Evolutionary conservation across 2,797 vertebrate species (phyloP), one percentile per base, ranked within the genome.

Genomic region (Lepilemur ruficaudatus): DNA sequence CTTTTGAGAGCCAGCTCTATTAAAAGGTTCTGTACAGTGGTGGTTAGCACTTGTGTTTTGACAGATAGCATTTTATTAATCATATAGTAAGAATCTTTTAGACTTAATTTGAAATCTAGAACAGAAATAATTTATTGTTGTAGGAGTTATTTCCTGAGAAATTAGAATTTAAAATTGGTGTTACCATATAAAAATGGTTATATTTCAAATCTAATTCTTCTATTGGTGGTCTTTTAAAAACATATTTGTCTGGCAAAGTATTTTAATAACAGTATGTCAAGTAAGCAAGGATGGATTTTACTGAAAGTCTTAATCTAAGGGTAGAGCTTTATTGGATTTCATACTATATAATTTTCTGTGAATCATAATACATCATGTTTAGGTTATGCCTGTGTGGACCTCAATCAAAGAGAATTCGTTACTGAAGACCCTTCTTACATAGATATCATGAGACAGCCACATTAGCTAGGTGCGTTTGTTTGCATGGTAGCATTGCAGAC

Each of bases 51-150:
- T 91, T 92, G 38, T 48, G 22, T 92, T 91, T 67, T 92, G 75
- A 93, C 80, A 89, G 50, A 35, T 70, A 48, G 32, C 11, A n/a
- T 79, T 86, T 93, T 85, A 72, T 63, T 92, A 65, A 63, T 93
- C 43, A 63, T 80, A 30, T 95, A 22, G 90, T 91, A 93, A 69
- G 30, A 94, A 12, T 97, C 43, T 90, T 84, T 83, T 73, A 78
- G 50, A 11, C 59, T 89, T 93, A 92, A 73, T 80, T 61, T 63
- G 5, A 94, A 73, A 87, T 65, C 9, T 89, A 30, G 85, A 55
- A 87, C 14, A 90, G 38, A 25, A 57, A 2, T 57, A 63, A 67
- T 43, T 91, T 86, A 61, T 63, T 86, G 4, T 57, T 86, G 4
- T 57, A 50, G 72, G 35, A 79, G 25, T 92, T 88, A 89, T 48